phyloP scores from a whole-genome alignment of 2,888 invertebrate species.

The Hedya salicella region DNA sequence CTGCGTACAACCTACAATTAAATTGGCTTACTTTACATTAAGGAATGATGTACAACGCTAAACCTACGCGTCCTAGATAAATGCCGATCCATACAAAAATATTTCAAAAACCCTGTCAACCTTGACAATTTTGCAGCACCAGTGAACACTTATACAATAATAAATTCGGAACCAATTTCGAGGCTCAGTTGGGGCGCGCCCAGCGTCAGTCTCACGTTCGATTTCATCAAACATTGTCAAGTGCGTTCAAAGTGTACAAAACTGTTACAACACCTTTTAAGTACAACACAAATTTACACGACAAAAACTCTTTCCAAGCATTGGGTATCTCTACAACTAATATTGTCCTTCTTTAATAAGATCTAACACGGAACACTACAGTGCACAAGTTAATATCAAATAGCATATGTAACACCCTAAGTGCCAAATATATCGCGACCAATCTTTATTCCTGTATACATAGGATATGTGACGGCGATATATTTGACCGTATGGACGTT shows the following conservation, averaged over 20 bases:
- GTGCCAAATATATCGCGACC: no score
- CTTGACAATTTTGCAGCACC: constrained; percentile 74
- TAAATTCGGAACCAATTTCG: constrained; percentile 55
- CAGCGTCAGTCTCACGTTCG: constrained; percentile 23
- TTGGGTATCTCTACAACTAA: background rate
- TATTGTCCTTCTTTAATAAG: no score
- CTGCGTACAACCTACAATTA: constrained; percentile 60
- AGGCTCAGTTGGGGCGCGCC: constrained; percentile 24
- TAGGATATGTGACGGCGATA: no score
- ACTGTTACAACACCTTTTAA: constrained; percentile 46
- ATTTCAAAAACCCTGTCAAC: constrained; percentile 71
- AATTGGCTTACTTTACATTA: constrained; percentile 69
- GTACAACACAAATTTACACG: constrained; percentile 59
- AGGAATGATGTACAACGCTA: constrained; percentile 69
- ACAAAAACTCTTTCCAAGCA: constrained; percentile 46
- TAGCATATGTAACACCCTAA: no score
- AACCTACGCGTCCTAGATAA: constrained; percentile 57
- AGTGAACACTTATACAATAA: constrained; percentile 69
- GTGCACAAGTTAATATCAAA: no score
- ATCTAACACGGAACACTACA: no score
- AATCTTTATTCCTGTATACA: no score
- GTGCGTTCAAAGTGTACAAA: constrained; percentile 34
- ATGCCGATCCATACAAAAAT: constrained; percentile 65
- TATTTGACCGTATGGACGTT: no score
- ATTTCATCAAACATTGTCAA: constrained; percentile 40